Evolutionary conservation across 2,888 invertebrate species (phyloP), one percentile per base, ranked within the genome.

Genomic region (Phortica magna): DNA sequence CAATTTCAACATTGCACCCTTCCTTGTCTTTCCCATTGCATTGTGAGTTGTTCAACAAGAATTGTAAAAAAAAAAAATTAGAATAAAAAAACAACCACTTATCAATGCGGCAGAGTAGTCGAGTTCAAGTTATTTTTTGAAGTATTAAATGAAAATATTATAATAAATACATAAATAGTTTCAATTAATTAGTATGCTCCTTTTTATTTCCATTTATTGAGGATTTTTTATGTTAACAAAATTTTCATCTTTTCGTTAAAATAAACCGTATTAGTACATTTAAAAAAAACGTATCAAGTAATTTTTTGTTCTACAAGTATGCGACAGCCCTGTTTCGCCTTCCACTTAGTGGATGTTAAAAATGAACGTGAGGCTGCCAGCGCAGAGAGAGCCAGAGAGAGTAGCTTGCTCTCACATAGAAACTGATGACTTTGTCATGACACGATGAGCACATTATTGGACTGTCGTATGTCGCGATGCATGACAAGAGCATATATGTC

Each of bases 1-100:
- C 31, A 31, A 31, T 31, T 31, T 1, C 31, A 31, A 12, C 67
- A 67, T 1, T 14, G n/a, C 67, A 67, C 14, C 17, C 17, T 48
- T 70, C 22, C 22, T 12, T 19, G 17, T 43, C 42, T 43, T 39
- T 19, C 68, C 2, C n/a, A 42, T 42, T 67, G n/a, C 10, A 39
- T 2, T 55, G 22, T 71, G 7, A 9, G 65, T 14, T 10, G 48
- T 19, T 12, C 14, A 2, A 68, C 10, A 68, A 22, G 12, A 43
- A 19, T 43, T 43, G 43, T 17, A 70, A 76, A 9, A 77, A 41
- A 48, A 74, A 48, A 22, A 39, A 75, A 73, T 55, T 73, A 73
- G 68, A 61, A n/a, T 0, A 75, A 55, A 64, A 64, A 42, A 71
- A 53, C 70, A 22, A 71, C 70, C 70, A 70, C 70, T 42, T 48